A percentile compares a stretch with the other conserved stretches of the same genome.
Evolutionary conservation across 2,888 invertebrate species (phyloP).

Genomic region (Cynaeus angustus): DNA sequence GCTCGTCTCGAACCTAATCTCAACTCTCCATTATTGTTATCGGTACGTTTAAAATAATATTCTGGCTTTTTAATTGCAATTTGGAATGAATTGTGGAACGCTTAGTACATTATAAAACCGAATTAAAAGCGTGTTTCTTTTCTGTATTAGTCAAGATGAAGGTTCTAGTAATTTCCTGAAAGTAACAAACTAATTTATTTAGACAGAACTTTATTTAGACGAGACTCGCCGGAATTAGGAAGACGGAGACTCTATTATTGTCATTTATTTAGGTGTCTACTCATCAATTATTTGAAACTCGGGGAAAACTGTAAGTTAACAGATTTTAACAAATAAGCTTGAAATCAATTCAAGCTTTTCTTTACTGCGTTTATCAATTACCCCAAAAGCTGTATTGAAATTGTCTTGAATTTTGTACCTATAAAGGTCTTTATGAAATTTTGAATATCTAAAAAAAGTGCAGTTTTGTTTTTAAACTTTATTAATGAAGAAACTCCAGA

Average conservation of each 20-base stretch:
- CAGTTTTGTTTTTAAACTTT: no score
- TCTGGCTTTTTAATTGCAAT: conserved; percentile 14
- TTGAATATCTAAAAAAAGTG: no score
- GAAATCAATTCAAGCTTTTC: no score
- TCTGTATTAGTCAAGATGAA: conserved; percentile 26
- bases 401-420: no score
- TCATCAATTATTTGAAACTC: not conserved
- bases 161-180: conserved; percentile 29
- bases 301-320: not conserved
- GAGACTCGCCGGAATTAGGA: conserved; percentile 8
- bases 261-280: conserved; percentile 21
- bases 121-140: conserved; percentile 30
- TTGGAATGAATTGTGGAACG: conserved; percentile 14
- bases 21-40: conserved; percentile 37
- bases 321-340: not conserved
- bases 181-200: conserved; percentile 35
- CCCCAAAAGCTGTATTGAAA: no score
- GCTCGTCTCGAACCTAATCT: conserved; percentile 34
- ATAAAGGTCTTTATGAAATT: no score
- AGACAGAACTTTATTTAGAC: conserved; percentile 14
- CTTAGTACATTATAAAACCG: conserved; percentile 19
- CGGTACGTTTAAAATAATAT: conserved; percentile 36
- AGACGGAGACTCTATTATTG: conserved; percentile 10
- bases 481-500: no score
- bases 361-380: no score